Conservation (phyloP, 2,113 vertebrate species). For the Hippocampus zosterae region DNA sequence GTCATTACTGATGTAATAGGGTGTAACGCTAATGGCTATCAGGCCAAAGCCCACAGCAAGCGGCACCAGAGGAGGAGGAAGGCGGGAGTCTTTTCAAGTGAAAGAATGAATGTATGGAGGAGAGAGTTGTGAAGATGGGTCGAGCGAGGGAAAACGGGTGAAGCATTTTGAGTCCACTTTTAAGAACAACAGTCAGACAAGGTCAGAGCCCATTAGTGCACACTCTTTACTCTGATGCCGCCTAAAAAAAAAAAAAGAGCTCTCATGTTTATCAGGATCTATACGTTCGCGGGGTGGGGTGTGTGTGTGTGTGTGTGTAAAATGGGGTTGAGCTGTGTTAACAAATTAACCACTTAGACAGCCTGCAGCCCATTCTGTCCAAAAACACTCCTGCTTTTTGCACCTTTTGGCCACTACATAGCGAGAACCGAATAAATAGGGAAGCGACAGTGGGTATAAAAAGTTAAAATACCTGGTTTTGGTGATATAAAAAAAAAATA, state of each 20-base stretch:
- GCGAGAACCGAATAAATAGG: slow-evolving; percentile 11
- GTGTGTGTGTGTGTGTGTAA: no score
- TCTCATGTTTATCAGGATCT: background rate
- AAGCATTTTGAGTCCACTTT: slow-evolving; percentile 51
- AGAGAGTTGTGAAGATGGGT: slow-evolving; percentile 39
- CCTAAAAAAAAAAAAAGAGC: slow-evolving; percentile 11
- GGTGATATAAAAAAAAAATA: background rate
- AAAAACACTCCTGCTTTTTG: slow-evolving; percentile 38
- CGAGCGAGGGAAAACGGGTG: slow-evolving; percentile 28
- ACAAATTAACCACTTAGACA: slow-evolving; percentile 70
- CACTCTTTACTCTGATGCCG: slow-evolving; percentile 40
- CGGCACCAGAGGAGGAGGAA: slow-evolving; percentile 55
- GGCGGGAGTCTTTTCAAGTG: background rate
- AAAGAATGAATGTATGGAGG: background rate
- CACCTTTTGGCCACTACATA: slow-evolving; percentile 41
- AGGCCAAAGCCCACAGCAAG: slow-evolving; percentile 73
- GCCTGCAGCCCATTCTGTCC: slow-evolving; percentile 54
- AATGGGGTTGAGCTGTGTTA: slow-evolving; percentile 1
- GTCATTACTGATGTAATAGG: slow-evolving; percentile 85
- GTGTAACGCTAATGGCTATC: slow-evolving; percentile 89
- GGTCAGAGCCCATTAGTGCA: slow-evolving; percentile 59
- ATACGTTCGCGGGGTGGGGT: background rate
- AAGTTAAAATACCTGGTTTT: background rate
- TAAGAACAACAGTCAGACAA: slow-evolving; percentile 25
- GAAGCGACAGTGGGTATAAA: background rate